phyloP scores from a whole-genome alignment of 1,140 invertebrate genomes.

The Achatina immaculata region DNA sequence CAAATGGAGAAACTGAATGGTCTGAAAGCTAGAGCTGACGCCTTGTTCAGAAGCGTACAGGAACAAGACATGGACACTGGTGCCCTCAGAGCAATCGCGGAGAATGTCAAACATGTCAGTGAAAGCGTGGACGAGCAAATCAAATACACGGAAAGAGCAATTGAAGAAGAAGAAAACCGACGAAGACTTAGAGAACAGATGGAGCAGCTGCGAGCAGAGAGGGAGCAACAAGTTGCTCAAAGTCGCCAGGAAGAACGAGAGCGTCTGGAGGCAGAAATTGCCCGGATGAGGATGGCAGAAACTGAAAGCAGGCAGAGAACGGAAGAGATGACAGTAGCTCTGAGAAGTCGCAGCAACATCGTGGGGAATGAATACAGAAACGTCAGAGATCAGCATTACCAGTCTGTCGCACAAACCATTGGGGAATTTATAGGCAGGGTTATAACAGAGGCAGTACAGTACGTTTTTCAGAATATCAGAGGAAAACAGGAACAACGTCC shows the following conservation, averaged over 20 bases:
- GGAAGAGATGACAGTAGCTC: neutral
- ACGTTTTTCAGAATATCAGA: too few relatives aligned
- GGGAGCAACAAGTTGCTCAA: neutral
- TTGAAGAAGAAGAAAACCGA: neutral
- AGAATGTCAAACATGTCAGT: neutral
- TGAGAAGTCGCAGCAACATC: neutral
- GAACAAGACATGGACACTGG: neutral
- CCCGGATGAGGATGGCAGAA: neutral
- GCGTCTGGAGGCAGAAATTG: neutral
- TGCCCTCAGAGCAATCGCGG: neutral
- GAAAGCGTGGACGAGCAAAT: neutral
- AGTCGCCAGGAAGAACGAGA: too few relatives aligned
- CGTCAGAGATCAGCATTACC: too few relatives aligned
- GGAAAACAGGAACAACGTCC: too few relatives aligned
- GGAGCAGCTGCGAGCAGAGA: neutral
- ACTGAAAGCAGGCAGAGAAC: neutral
- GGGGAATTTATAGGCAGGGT: too few relatives aligned
- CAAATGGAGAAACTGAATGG: neutral
- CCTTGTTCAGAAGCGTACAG: neutral
- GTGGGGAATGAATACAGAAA: neutral
- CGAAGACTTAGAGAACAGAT: neutral
- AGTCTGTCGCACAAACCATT: too few relatives aligned
- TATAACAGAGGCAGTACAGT: too few relatives aligned
- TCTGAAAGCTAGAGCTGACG: neutral
- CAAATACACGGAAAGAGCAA: neutral